Base-by-base conservation (phyloP, 2,888 invertebrate species). In the Julus scanicus region DNA sequence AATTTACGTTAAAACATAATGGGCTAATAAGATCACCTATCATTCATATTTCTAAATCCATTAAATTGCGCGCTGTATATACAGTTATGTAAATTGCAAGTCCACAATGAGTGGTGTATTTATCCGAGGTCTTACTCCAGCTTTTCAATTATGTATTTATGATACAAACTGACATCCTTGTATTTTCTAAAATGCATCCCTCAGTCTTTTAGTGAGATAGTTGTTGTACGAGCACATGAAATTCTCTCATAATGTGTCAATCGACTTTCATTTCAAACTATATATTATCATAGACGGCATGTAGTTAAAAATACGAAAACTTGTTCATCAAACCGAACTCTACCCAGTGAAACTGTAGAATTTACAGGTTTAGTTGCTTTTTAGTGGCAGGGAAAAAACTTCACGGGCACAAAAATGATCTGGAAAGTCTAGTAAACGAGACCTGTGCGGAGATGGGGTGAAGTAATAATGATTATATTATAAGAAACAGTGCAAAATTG, bases 141-240 rank as follows among this genome's bases (percentile, higher is more conserved):
- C 71, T 71, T 71, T 71, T 71, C 29, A 71, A 71, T 9, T 29
- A 71, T 29, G 71, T 71, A 71, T 29, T 71, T 71, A 71, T 71
- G 71, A 20, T 71, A 29, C 29, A 8, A 71, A 71, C 9, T 29
- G 6, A 29, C 11, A 29, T 29, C 20, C 63, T 63, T 20, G 49
- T 1, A 20, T 20, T 63, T 29, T 20, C 63, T n/a, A 20, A 20
- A 63, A 63, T 63, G 20, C 63, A 63, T 20, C 63, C 20, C 20
- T 17, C 0, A 57, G 5, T 57, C 71, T 29, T 29, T 29, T 29
- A 71, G 11, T n/a, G 13, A n/a, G 29, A 11, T 9, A 29, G 20
- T 29, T 29, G 13, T 71, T 13, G 29, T 1, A 29, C 29, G 29
- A 29, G 29, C 71, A 9, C 6, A 71, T 71, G 29, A n/a, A 71